phyloP scores from a whole-genome alignment of 2,888 invertebrate species.

The Notodonta ziczac region DNA sequence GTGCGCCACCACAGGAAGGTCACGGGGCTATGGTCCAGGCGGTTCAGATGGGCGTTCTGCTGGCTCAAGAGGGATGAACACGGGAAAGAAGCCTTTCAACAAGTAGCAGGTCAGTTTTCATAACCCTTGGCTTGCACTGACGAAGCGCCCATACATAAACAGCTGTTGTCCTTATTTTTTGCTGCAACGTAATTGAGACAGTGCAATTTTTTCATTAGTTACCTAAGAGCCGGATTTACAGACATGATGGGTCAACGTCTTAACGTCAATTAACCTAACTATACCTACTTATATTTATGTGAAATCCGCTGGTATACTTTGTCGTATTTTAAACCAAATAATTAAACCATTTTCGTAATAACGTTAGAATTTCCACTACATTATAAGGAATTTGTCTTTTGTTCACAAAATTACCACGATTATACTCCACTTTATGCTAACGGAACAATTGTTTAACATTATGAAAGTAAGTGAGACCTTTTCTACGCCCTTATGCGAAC shows the following conservation, averaged over 20 bases:
- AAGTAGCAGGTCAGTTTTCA: slow-evolving; percentile 86
- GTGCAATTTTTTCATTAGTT: too few relatives aligned
- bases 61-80: slow-evolving; percentile 90
- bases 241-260: too few relatives aligned
- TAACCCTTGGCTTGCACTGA: too few relatives aligned
- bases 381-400: not conserved
- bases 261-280: too few relatives aligned
- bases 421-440: not conserved
- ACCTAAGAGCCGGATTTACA: too few relatives aligned
- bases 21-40: slow-evolving; percentile 89
- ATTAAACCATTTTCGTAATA: too few relatives aligned
- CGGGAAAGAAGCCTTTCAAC: slow-evolving; percentile 91
- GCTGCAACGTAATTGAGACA: too few relatives aligned
- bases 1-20: slow-evolving; percentile 88
- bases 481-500: slow-evolving; percentile 10
- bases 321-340: too few relatives aligned
- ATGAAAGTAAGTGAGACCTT: slow-evolving; percentile 22
- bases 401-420: not conserved
- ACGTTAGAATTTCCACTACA: not conserved
- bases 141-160: too few relatives aligned
- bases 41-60: slow-evolving; percentile 91
- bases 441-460: not conserved
- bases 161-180: too few relatives aligned
- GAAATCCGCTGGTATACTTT: too few relatives aligned
- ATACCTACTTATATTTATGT: too few relatives aligned